phyloP scores from a whole-genome alignment of 1,140 invertebrate species.

The Heliothis subflexa region DNA sequence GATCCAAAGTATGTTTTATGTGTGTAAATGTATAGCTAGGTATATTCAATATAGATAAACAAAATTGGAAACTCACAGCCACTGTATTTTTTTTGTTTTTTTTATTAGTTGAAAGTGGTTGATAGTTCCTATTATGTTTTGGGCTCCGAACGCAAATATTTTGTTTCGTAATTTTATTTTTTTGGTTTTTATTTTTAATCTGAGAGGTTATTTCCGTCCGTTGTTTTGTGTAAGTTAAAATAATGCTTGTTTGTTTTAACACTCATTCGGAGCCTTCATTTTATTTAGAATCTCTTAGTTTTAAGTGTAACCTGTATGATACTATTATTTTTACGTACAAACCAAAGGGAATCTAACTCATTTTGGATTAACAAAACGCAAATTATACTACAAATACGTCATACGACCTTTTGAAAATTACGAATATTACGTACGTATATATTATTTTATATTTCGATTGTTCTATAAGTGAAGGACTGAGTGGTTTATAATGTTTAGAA shows the following conservation, averaged over 20 bases:
- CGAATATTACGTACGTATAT: neutral
- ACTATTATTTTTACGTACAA: slow-evolving; percentile 17
- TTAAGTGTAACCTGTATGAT: slow-evolving; percentile 6
- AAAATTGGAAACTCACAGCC: slow-evolving; percentile 62
- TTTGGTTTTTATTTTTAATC: slow-evolving; percentile 40
- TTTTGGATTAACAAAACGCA: slow-evolving; percentile 5
- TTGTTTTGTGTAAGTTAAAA: slow-evolving; percentile 49
- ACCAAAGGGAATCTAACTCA: slow-evolving; percentile 36
- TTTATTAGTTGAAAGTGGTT: slow-evolving; percentile 70
- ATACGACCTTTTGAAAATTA: neutral
- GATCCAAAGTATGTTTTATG: slow-evolving; percentile 41
- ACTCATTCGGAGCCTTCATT: slow-evolving; percentile 21
- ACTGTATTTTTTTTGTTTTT: slow-evolving; percentile 59
- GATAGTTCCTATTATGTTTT: slow-evolving; percentile 75
- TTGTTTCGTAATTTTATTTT: slow-evolving; percentile 28
- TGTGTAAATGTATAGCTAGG: slow-evolving; percentile 50
- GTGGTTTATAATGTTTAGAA: slow-evolving; percentile 49
- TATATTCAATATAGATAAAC: slow-evolving; percentile 48
- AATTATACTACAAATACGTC: neutral
- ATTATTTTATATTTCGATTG: slow-evolving; percentile 16
- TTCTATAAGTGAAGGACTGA: slow-evolving; percentile 62
- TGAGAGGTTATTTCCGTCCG: slow-evolving; percentile 55
- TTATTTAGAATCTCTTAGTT: slow-evolving; percentile 28
- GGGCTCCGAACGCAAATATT: slow-evolving; percentile 29
- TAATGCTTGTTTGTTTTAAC: slow-evolving; percentile 41